phyloP scores from a whole-genome alignment of 2,888 invertebrate genomes.

The Stenodema calcarata region DNA sequence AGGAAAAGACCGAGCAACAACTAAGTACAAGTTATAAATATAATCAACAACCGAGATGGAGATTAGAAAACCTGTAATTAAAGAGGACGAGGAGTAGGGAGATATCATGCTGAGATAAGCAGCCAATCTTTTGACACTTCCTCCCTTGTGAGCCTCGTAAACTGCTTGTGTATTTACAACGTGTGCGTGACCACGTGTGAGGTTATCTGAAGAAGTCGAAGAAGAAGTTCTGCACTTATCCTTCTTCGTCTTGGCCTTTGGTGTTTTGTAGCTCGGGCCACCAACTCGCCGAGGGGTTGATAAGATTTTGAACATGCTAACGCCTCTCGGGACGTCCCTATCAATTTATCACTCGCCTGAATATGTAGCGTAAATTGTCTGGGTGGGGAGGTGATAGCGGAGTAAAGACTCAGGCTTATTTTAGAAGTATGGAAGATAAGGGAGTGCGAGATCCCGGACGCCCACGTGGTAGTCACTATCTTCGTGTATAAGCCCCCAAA shows the following conservation, averaged over 20 bases:
- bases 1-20: background rate
- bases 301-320: slow-evolving; percentile 48
- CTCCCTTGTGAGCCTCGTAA: slow-evolving; percentile 31
- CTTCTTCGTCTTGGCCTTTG: background rate
- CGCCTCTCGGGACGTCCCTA: background rate
- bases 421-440: background rate
- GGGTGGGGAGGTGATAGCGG: background rate
- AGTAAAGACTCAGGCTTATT: background rate
- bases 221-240: slow-evolving; percentile 27
- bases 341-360: slow-evolving; percentile 44
- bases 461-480: background rate
- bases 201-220: slow-evolving; percentile 41
- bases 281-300: background rate
- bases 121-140: slow-evolving; percentile 49
- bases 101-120: slow-evolving; percentile 45
- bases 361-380: slow-evolving; percentile 47
- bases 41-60: slow-evolving; percentile 8
- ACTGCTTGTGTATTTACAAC: slow-evolving; percentile 42
- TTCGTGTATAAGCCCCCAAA: background rate
- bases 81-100: background rate
- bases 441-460: background rate
- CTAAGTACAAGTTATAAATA: background rate
- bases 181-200: slow-evolving; percentile 46
- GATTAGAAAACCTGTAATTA: slow-evolving; percentile 26
- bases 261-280: background rate